phyloP scores from a whole-genome alignment of 2,888 invertebrate species.

The Furcula furcula region DNA sequence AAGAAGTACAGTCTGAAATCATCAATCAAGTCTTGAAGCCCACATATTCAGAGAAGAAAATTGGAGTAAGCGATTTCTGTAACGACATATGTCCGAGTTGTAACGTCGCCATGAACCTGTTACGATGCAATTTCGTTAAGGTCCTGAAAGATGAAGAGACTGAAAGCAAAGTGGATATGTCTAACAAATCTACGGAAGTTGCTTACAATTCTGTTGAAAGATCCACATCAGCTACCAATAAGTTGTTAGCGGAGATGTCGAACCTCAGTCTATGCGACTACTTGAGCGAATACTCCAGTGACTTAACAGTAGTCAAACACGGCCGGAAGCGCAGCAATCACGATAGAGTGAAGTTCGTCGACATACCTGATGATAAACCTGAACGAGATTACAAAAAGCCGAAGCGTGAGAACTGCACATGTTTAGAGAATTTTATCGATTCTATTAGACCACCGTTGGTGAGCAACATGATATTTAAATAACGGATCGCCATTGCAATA shows the following conservation, averaged over 20 bases:
- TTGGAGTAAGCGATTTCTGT: slow-evolving; percentile 8
- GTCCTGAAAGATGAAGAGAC: slow-evolving; percentile 55
- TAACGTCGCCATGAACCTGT: slow-evolving; percentile 38
- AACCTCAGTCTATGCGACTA: slow-evolving; percentile 21
- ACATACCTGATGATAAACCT: slow-evolving; percentile 9
- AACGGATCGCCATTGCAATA: too few species aligned
- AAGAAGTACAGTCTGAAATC: slow-evolving; percentile 31
- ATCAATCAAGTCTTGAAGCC: slow-evolving; percentile 3
- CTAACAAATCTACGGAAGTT: slow-evolving; percentile 43
- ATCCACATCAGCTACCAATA: slow-evolving; percentile 35
- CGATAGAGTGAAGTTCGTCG: slow-evolving; percentile 36
- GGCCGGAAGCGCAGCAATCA: slow-evolving; percentile 12
- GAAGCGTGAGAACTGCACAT: slow-evolving; percentile 30
- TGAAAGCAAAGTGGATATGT: slow-evolving; percentile 33
- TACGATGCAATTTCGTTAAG: slow-evolving; percentile 33
- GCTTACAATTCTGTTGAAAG: slow-evolving; percentile 26
- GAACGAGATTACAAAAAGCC: slow-evolving; percentile 8
- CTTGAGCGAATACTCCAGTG: slow-evolving; percentile 21
- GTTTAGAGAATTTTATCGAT: slow-evolving; percentile 51
- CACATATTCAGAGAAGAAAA: slow-evolving; percentile 9
- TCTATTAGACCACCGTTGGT: slow-evolving; percentile 51
- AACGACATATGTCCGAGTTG: slow-evolving; percentile 49
- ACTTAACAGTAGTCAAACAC: slow-evolving; percentile 4
- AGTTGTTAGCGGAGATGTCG: slow-evolving; percentile 18
- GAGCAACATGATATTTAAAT: not conserved